Percentiles rank a stretch among this genome's conserved stretches.
phyloP scores from a whole-genome alignment of 2,888 invertebrate species.

The Noctua comes region DNA sequence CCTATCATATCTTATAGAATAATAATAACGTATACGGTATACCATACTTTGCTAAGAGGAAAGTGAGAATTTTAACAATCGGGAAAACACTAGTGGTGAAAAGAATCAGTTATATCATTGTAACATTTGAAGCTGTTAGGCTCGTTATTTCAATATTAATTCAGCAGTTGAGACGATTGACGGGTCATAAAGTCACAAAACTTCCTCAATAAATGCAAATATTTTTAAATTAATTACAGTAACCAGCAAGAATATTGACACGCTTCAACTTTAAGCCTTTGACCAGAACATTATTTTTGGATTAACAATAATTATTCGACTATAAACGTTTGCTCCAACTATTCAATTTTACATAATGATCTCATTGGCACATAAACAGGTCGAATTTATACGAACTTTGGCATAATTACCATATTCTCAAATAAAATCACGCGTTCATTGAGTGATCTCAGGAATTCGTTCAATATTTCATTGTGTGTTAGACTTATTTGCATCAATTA shows the following conservation, averaged over 20 bases:
- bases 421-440: slow-evolving; percentile 44
- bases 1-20: too few relatives aligned
- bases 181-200: neutral
- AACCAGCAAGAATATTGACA: slow-evolving; percentile 7
- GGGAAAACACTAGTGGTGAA: neutral
- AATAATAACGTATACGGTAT: too few relatives aligned
- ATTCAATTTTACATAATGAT: slow-evolving; percentile 43
- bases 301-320: slow-evolving; percentile 30
- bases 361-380: slow-evolving; percentile 60
- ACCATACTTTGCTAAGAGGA: neutral
- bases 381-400: slow-evolving; percentile 47
- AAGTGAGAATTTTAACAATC: neutral
- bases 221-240: slow-evolving; percentile 10
- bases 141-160: neutral
- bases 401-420: slow-evolving; percentile 49
- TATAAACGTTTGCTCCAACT: slow-evolving; percentile 7
- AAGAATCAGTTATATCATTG: neutral
- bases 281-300: slow-evolving; percentile 24
- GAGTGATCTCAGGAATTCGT: slow-evolving; percentile 39
- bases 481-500: slow-evolving; percentile 19
- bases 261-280: slow-evolving; percentile 1
- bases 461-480: slow-evolving; percentile 24
- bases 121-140: neutral
- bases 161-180: neutral
- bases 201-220: slow-evolving; percentile 26